phyloP scores from a whole-genome alignment of 2,797 vertebrate species.

The Linurgus olivaceus region DNA sequence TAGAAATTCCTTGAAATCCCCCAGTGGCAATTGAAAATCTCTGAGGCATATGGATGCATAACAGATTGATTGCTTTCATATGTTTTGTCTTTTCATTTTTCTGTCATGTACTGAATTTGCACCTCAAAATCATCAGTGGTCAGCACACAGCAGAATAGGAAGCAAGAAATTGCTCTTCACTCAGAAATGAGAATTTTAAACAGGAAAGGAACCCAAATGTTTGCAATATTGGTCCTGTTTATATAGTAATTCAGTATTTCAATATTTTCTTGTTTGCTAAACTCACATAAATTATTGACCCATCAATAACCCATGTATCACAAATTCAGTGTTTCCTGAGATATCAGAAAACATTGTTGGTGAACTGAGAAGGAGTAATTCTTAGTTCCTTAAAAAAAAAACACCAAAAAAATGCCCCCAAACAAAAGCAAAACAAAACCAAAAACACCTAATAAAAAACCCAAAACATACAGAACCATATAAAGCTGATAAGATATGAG shows the following conservation, averaged over 20 bases:
- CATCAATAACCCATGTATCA: background rate
- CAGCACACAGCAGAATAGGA: background rate
- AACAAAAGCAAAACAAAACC: background rate
- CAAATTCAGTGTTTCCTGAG: background rate
- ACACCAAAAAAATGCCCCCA: too few relatives aligned
- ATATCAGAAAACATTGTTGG: background rate
- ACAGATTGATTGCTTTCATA: background rate
- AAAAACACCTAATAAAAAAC: background rate
- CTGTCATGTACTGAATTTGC: background rate
- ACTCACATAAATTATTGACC: background rate
- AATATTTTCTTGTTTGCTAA: background rate
- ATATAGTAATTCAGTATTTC: background rate
- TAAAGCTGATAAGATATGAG: background rate
- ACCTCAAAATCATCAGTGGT: background rate
- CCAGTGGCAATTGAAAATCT: background rate
- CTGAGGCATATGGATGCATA: background rate
- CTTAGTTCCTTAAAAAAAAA: background rate
- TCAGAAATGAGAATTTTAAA: background rate
- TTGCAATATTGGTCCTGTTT: background rate
- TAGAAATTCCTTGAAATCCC: background rate
- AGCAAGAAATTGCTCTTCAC: background rate
- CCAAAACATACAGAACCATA: background rate
- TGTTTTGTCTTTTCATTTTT: background rate
- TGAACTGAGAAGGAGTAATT: background rate
- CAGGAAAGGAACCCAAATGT: background rate